A percentile compares a stretch with the other conserved stretches of the same genome.
phyloP scores from a whole-genome alignment of 2,113 vertebrate genomes.

The Ceyx margarethae region DNA sequence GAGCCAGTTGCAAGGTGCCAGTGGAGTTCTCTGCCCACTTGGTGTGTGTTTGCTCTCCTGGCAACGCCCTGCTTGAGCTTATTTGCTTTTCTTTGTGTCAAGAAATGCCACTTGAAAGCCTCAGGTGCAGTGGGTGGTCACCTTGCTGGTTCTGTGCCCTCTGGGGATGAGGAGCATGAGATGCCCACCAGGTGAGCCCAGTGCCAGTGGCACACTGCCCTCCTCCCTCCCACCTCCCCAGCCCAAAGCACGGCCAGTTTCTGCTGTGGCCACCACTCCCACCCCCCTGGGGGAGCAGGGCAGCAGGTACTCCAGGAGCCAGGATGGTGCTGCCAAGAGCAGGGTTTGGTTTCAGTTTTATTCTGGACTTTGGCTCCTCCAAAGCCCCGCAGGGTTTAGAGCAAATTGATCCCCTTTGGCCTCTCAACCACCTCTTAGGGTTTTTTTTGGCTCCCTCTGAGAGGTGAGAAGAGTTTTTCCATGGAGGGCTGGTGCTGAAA shows the following conservation, averaged over 20 bases:
- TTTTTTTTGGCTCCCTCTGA: neutral
- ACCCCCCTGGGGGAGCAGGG: neutral
- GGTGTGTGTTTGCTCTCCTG: neutral
- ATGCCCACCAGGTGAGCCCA: neutral
- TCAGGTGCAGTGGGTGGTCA: neutral
- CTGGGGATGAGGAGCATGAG: neutral
- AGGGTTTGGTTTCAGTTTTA: neutral
- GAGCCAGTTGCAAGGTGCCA: neutral
- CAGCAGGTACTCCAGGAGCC: neutral
- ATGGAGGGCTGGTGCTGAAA: neutral
- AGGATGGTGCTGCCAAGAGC: fast-evolving
- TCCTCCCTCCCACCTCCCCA: neutral
- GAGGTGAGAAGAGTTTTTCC: neutral
- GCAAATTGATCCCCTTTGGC: neutral
- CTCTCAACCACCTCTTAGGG: neutral
- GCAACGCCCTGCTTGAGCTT: neutral
- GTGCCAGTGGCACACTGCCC: neutral
- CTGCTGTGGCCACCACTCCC: neutral
- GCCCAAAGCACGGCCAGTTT: neutral
- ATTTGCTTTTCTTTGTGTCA: conserved; percentile 35
- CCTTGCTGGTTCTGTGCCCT: neutral
- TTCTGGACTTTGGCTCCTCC: fast-evolving
- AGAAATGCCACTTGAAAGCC: neutral
- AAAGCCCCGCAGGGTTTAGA: neutral
- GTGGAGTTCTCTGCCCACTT: neutral